A percentile compares a stretch with the other conserved stretches of the same genome.
Conservation (phyloP, 2,797 vertebrate genomes). For the Aplochiton taeniatus region DNA sequence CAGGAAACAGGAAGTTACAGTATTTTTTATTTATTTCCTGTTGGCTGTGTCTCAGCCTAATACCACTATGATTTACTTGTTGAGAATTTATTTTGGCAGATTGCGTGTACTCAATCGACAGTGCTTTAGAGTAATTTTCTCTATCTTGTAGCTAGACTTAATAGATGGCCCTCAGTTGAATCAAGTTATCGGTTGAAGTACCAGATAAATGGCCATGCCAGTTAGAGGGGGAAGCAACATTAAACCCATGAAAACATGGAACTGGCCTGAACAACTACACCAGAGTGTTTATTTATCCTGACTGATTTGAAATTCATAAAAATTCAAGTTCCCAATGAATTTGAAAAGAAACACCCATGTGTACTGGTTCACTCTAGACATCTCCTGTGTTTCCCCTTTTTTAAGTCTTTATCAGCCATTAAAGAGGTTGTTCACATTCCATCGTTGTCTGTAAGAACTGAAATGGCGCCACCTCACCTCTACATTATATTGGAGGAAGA, state of each 20-base stretch:
- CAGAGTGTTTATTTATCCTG: constrained; percentile 5
- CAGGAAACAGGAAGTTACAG: too few species aligned
- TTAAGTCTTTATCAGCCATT: not conserved
- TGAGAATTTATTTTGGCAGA: constrained; percentile 1
- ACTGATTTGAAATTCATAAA: not conserved
- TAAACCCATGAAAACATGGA: constrained; percentile 1
- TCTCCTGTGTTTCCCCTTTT: too few species aligned
- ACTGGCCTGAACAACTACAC: not conserved
- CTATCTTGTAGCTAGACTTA: constrained; percentile 19
- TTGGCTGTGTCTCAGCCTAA: too few species aligned
- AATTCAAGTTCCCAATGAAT: not conserved
- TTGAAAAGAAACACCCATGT: too few species aligned
- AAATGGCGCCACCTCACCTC: not conserved
- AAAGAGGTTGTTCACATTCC: constrained; percentile 16
- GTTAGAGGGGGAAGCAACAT: constrained; percentile 1
- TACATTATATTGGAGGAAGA: too few species aligned
- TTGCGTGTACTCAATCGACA: constrained; percentile 18
- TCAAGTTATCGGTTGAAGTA: constrained; percentile 7
- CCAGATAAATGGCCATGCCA: not conserved
- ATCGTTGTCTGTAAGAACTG: constrained; percentile 18
- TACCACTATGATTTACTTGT: too few species aligned
- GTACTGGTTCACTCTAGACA: too few species aligned
- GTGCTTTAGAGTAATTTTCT: constrained; percentile 36
- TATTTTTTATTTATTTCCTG: too few species aligned
- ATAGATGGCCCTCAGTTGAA: constrained; percentile 30